These are phyloP conservation scores for Rattus norvegicus DNA, from an alignment of 2,113 vertebrate species.

Conservation along the genomic window GRCr8 NC_086026.1:39468501-39469000, in stretches of 20 bases:
- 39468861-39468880: neutral
- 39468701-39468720: neutral
- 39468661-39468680: neutral
- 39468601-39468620: neutral
- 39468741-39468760: neutral
- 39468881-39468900: neutral
- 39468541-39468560: neutral
- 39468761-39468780: neutral
- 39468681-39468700: neutral
- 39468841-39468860: neutral
- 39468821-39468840: neutral
- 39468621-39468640: neutral
- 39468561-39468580: neutral
- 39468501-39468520: too few species aligned
- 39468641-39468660: neutral
- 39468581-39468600: neutral
- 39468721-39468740: too few species aligned
- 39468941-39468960: neutral
- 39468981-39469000: neutral
- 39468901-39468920: neutral
- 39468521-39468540: too few species aligned
- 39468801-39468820: neutral
- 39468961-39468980: neutral
- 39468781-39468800: neutral
- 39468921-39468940: neutral